phyloP scores from a whole-genome alignment of 2,797 vertebrate species.

The Hemitrygon akajei region DNA sequence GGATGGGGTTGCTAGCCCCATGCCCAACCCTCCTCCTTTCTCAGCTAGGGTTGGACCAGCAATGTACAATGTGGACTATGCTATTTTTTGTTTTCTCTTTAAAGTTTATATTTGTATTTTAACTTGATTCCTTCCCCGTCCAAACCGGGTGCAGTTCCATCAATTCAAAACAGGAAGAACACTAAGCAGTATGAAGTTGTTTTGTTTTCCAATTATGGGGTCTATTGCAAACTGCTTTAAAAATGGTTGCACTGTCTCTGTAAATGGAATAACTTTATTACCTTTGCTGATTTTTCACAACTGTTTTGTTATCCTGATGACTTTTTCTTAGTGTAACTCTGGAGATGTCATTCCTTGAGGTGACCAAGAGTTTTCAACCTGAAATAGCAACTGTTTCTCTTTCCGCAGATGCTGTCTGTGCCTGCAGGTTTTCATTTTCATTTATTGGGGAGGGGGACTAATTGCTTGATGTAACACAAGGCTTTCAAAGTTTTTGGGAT shows the following conservation, averaged over 20 bases:
- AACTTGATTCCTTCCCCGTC: neutral
- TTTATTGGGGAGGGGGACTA: too few species aligned
- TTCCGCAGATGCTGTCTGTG: too few species aligned
- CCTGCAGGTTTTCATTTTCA: too few species aligned
- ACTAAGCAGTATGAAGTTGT: neutral
- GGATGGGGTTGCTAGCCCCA: too few species aligned
- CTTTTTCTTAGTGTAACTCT: neutral
- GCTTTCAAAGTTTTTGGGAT: neutral
- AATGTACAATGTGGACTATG: too few species aligned
- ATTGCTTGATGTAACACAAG: neutral
- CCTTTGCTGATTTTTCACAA: neutral
- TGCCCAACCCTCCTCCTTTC: too few species aligned
- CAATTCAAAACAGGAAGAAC: neutral
- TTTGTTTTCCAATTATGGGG: neutral
- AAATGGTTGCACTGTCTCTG: neutral
- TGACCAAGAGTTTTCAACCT: too few species aligned
- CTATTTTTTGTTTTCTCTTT: too few species aligned
- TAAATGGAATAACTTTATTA: neutral
- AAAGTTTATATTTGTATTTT: too few species aligned
- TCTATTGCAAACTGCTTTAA: neutral
- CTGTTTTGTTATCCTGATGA: neutral
- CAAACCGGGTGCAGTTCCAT: neutral
- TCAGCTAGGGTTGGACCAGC: too few species aligned
- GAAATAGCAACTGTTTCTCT: too few species aligned
- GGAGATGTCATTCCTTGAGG: too few species aligned